A percentile compares a stretch with the other conserved stretches of the same genome.
Evolutionary conservation across 2,797 vertebrate species (phyloP).

Genomic region (Anomalospiza imberbis): DNA sequence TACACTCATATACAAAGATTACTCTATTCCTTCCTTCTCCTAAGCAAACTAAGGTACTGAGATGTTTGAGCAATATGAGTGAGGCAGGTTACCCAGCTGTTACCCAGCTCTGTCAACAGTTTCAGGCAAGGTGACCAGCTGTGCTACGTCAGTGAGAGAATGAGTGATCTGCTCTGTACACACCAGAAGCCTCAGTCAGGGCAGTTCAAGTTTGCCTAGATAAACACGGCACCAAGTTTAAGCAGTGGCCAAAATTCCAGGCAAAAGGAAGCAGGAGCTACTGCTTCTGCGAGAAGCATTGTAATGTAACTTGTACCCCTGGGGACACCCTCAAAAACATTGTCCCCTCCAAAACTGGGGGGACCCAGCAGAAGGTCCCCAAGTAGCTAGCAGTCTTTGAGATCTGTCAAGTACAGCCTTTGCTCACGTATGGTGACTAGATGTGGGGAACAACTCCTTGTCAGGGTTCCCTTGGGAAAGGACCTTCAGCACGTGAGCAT

Average conservation of each 20-base stretch:
- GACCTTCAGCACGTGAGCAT: neutral
- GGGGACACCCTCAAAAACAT: neutral
- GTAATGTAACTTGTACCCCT: neutral
- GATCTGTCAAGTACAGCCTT: neutral
- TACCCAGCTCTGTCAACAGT: neutral
- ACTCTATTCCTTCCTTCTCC: neutral
- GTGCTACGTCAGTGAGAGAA: neutral
- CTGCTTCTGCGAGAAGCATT: neutral
- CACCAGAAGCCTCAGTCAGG: neutral
- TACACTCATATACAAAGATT: neutral
- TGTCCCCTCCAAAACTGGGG: neutral
- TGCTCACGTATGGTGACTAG: neutral
- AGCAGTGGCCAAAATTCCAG: neutral
- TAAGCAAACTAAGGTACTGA: neutral
- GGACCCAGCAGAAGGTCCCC: neutral
- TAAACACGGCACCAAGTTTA: neutral
- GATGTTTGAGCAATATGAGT: neutral
- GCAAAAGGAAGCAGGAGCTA: neutral
- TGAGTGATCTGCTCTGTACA: neutral
- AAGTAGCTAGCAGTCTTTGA: neutral
- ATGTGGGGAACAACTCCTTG: neutral
- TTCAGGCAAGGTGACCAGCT: neutral
- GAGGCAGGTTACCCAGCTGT: neutral
- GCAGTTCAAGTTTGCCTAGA: neutral
- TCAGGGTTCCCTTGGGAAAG: neutral